These are phyloP conservation scores for Gulo gulo DNA, from an alignment of 2,113 vertebrate genomes.

Conservation along the genomic window DNA sequence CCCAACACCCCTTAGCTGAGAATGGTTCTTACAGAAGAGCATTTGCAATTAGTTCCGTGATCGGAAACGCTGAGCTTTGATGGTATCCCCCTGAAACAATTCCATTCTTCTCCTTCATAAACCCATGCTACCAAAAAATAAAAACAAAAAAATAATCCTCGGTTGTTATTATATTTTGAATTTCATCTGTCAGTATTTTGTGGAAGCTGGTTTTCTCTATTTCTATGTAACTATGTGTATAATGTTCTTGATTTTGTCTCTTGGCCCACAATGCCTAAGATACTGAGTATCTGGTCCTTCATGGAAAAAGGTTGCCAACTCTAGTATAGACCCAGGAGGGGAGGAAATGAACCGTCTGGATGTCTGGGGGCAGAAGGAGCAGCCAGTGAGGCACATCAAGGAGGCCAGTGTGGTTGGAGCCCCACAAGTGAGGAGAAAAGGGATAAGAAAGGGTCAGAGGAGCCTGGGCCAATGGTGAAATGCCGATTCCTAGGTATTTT, in stretches of 20 bases:
- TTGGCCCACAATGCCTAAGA: background rate
- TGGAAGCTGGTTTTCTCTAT: background rate
- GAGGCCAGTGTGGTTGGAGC: background rate
- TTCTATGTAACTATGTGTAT: background rate
- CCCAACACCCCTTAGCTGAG: background rate
- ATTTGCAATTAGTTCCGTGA: background rate
- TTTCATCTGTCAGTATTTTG: background rate
- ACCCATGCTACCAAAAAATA: background rate
- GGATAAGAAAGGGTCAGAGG: background rate
- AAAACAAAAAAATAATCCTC: background rate
- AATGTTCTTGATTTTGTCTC: background rate
- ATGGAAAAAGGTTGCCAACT: background rate
- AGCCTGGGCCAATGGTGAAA: background rate
- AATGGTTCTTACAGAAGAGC: background rate
- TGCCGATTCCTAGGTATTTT: background rate
- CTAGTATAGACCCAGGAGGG: background rate
- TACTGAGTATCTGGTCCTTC: background rate
- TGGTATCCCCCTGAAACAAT: background rate
- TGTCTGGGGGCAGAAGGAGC: background rate
- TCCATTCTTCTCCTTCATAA: conserved; percentile 1
- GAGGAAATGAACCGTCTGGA: background rate
- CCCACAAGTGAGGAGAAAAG: background rate
- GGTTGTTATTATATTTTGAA: conserved; percentile 17
- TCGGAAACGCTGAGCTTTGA: background rate
- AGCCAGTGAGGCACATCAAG: background rate